phyloP scores from a whole-genome alignment of 2,113 vertebrate genomes.

The Scomber scombrus region DNA sequence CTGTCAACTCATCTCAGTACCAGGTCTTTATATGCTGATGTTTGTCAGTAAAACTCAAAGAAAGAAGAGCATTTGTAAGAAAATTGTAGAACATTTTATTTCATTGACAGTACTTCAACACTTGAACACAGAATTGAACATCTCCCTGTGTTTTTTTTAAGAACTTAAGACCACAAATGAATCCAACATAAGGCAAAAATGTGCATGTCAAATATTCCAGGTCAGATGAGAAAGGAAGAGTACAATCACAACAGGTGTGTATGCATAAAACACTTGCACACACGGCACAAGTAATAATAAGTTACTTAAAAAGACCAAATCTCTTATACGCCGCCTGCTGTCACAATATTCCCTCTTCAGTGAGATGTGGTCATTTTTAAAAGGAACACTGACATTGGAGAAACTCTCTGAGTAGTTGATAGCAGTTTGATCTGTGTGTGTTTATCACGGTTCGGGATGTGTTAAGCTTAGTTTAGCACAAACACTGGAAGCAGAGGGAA shows the following conservation, averaged over 20 bases:
- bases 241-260: conserved; percentile 73
- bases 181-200: conserved; percentile 78
- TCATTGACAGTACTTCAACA: conserved; percentile 72
- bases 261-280: conserved; percentile 63
- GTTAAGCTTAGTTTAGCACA: too few relatives aligned
- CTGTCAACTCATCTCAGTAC: too few relatives aligned
- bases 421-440: conserved; percentile 24
- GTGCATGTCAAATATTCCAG: conserved; percentile 57
- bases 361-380: conserved; percentile 47
- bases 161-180: conserved; percentile 73
- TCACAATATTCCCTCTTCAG: conserved; percentile 31
- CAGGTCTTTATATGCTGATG: too few relatives aligned
- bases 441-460: background rate
- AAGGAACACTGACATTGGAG: conserved; percentile 43
- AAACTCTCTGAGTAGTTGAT: conserved; percentile 27
- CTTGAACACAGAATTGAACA: conserved; percentile 61
- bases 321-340: background rate
- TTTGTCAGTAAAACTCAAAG: conserved; percentile 13
- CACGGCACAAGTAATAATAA: conserved; percentile 62
- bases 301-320: conserved; percentile 53
- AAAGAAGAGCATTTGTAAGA: conserved; percentile 38
- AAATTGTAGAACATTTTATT: conserved; percentile 80
- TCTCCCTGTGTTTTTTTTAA: conserved; percentile 70
- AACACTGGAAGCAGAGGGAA: too few relatives aligned
- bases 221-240: conserved; percentile 56